phyloP scores from a whole-genome alignment of 2,888 invertebrate species.

The Pterostichus niger region DNA sequence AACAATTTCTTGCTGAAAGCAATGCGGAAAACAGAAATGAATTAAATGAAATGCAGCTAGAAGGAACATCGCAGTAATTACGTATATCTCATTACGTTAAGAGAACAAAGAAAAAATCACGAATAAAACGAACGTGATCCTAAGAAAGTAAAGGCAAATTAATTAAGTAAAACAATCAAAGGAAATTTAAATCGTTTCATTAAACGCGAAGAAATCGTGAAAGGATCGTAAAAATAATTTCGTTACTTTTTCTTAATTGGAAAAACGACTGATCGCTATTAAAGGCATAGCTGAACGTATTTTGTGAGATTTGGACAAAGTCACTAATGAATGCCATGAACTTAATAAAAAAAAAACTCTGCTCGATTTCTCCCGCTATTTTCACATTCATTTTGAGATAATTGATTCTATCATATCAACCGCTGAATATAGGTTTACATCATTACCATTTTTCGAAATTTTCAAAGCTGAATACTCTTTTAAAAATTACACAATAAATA shows the following conservation, averaged over 20 bases:
- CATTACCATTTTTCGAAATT: too few relatives aligned
- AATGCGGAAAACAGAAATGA: not conserved
- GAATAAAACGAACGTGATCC: not conserved
- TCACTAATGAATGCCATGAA: not conserved
- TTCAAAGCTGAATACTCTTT: too few relatives aligned
- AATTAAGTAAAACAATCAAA: constrained; percentile 58
- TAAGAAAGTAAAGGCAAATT: constrained; percentile 45
- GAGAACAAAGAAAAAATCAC: constrained; percentile 24
- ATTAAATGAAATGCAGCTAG: not conserved
- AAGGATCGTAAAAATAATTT: constrained; percentile 35
- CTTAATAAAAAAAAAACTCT: not conserved
- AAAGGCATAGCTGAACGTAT: not conserved
- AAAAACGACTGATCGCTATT: not conserved
- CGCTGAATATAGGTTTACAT: not conserved
- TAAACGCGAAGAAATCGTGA: constrained; percentile 33
- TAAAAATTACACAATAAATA: too few relatives aligned
- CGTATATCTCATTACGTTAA: constrained; percentile 14
- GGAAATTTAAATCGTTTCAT: constrained; percentile 50
- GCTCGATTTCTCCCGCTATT: not conserved
- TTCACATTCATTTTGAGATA: not conserved
- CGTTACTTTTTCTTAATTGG: constrained; percentile 45
- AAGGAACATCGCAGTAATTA: constrained; percentile 7
- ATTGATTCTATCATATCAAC: not conserved
- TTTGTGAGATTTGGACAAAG: not conserved
- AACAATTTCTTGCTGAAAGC: not conserved